Base-by-base conservation (phyloP, 2,113 vertebrate species). In the Oreochromis niloticus region DNA sequence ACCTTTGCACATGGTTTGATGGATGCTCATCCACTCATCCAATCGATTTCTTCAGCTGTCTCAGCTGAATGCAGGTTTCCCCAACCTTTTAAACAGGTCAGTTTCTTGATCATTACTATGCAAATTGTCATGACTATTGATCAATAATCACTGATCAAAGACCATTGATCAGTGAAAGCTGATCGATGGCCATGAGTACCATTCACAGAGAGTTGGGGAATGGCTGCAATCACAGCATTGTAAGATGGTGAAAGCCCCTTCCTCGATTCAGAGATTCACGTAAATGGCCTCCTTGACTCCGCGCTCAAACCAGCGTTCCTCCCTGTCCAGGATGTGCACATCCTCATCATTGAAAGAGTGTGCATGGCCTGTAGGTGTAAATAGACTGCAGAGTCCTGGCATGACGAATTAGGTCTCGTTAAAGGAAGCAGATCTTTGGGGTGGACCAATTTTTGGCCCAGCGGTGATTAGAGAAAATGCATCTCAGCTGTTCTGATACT, bases 351-450 rank as follows among this genome's bases (percentile, higher is more conserved):
- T 66, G 61, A 66, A 36, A 66, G 61, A 66, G 61, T n/a, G 61
- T 2, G 9, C 17, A 0, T 36, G 61, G 0, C 17, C 61, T n/a
- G 59, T 63, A 56, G 22, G 55, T 27, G 11, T 56, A 6, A 27
- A 13, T 27, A 3, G 55, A 13, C 22, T 3, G 61, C 17, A n/a
- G n/a, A 66, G 32, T 36, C 61, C 61, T 63, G 32, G n/a, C 59
- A n/a, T 3, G 32, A 4, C 2, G 9, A 63, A 17, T n/a, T 63
- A 7, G 32, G 0, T 36, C 17, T 0, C 17, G 0, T 36, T 17
- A n/a, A 63, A 63, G 2, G 6, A 32, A n/a, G 9, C 32, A 36
- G 61, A n/a, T 66, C 61, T 66, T 36, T 36, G 0, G 0, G 32
- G 61, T 3, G 17, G 43, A 66, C 61, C 61, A 66, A 1, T 12